Conservation (phyloP, 2,113 vertebrate genomes). For the Microcebus ravelobensis region DNA sequence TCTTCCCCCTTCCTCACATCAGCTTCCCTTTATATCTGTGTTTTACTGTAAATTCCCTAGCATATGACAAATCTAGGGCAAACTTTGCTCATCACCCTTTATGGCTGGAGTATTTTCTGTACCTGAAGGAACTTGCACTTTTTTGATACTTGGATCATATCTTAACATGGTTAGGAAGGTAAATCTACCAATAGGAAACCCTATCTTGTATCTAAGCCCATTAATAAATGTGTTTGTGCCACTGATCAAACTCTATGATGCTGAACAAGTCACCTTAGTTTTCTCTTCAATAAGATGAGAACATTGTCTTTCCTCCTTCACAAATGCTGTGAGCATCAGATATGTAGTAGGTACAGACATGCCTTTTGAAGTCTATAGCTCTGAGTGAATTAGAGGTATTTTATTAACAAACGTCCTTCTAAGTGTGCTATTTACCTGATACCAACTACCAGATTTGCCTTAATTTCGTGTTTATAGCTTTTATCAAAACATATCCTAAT, state of each 20-base stretch:
- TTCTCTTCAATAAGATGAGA: background rate
- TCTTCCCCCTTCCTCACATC: background rate
- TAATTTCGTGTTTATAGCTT: background rate
- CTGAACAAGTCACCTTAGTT: background rate
- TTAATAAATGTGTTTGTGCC: background rate
- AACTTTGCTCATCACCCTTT: background rate
- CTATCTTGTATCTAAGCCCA: background rate
- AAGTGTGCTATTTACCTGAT: background rate
- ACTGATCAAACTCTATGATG: background rate
- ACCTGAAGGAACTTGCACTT: background rate
- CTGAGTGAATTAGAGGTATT: background rate
- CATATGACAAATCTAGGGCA: background rate
- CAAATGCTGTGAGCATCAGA: background rate
- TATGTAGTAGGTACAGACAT: background rate
- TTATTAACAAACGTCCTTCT: background rate
- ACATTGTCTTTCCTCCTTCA: background rate
- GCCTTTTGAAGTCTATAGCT: background rate
- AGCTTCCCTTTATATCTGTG: background rate
- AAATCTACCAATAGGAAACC: background rate
- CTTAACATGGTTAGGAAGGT: background rate
- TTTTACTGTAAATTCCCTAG: background rate
- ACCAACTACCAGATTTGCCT: background rate
- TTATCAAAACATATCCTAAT: background rate
- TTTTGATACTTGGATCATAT: background rate
- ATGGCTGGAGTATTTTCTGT: background rate